Conservation (phyloP, 2,113 vertebrate genomes). For the Oriolus oriolus region DNA sequence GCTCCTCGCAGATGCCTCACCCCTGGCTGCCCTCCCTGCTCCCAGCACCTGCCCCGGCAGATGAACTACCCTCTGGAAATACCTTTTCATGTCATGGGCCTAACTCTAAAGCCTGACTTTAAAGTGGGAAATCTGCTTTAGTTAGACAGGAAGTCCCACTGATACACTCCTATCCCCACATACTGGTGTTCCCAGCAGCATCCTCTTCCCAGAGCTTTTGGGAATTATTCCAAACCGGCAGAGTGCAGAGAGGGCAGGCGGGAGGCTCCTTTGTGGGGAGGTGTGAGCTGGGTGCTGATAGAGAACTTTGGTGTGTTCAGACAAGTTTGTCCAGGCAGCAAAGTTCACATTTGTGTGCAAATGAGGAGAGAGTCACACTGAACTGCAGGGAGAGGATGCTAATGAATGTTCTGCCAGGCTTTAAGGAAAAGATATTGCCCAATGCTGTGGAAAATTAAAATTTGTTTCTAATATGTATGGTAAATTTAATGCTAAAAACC, state of each 20-base stretch:
- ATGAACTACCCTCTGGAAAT: not conserved
- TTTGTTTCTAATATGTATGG: conserved; percentile 57
- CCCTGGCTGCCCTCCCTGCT: not conserved
- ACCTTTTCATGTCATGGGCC: not conserved
- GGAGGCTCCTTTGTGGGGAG: not conserved
- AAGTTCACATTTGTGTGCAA: conserved; percentile 60
- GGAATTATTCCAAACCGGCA: not conserved
- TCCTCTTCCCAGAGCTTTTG: not conserved
- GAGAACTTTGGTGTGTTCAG: not conserved
- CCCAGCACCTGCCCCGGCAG: not conserved
- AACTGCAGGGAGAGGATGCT: conserved; percentile 37
- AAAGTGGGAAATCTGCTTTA: not conserved
- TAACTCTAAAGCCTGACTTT: not conserved
- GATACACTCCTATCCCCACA: not conserved
- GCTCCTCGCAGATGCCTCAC: not conserved
- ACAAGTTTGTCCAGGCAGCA: not conserved
- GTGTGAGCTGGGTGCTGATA: not conserved
- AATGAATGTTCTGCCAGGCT: conserved; percentile 58
- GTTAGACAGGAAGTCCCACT: not conserved
- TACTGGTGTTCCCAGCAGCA: not conserved
- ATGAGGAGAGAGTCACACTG: conserved; percentile 32
- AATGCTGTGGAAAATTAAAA: conserved; percentile 71
- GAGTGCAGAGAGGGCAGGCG: not conserved
- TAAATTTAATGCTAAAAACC: conserved; percentile 67
- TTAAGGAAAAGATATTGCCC: conserved; percentile 65